Conservation (phyloP, 2,888 invertebrate species). For the Trilocha varians region DNA sequence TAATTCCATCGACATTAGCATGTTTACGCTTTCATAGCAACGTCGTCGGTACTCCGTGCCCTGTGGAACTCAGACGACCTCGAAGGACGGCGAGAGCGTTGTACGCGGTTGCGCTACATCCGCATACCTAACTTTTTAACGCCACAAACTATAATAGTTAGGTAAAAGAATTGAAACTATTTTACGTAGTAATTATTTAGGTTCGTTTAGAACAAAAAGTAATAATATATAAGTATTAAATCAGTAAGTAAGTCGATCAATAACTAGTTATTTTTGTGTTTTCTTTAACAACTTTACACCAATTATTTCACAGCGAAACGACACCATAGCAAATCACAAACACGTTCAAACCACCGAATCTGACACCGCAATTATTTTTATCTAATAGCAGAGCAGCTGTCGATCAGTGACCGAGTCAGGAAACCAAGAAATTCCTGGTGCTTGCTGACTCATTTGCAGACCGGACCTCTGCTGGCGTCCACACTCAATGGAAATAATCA, state of each 20-base stretch:
- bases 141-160: not conserved
- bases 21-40: slow-evolving; percentile 6
- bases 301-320: no score
- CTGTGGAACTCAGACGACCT: slow-evolving; percentile 8
- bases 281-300: no score
- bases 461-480: slow-evolving; percentile 3
- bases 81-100: slow-evolving; percentile 22
- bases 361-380: slow-evolving; percentile 1
- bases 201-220: no score
- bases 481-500: slow-evolving; percentile 17
- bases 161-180: no score
- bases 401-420: slow-evolving; percentile 34
- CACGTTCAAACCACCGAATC: not conserved
- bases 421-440: slow-evolving; percentile 50
- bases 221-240: no score
- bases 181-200: no score
- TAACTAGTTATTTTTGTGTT: no score
- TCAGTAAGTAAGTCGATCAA: no score
- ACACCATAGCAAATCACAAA: not conserved
- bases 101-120: slow-evolving; percentile 55
- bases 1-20: not conserved
- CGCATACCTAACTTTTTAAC: slow-evolving; percentile 55
- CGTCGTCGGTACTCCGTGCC: slow-evolving; percentile 1
- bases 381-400: slow-evolving; percentile 4
- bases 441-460: slow-evolving; percentile 25